Conservation (phyloP, 2,113 vertebrate species). For the Suricata suricatta region DNA sequence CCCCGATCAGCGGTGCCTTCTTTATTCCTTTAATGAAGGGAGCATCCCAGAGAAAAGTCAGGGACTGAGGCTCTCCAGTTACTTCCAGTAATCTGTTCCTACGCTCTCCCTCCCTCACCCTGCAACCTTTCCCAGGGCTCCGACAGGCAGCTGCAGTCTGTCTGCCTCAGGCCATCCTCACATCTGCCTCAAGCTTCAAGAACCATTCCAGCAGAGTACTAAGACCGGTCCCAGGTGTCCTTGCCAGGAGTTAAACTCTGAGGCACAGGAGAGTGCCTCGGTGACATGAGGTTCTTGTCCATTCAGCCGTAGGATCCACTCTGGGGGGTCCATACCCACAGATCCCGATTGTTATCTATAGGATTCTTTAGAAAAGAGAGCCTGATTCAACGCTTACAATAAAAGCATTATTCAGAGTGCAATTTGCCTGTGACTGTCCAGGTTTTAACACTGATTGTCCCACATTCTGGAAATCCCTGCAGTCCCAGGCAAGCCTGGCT, state of each 20-base stretch:
- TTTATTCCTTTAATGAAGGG: background rate
- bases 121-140: background rate
- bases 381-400: background rate
- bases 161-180: background rate
- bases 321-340: background rate
- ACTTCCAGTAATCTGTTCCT: background rate
- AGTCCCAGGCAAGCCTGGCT: background rate
- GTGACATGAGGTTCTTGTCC: background rate
- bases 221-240: background rate
- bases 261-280: background rate
- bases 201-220: background rate
- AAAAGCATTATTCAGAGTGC: background rate
- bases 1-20: background rate
- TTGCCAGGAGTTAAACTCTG: background rate
- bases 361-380: background rate
- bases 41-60: background rate
- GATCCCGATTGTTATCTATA: background rate
- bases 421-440: background rate
- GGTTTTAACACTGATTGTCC: background rate
- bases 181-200: background rate
- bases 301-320: background rate
- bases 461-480: background rate
- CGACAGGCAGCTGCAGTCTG: background rate
- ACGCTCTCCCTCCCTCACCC: no score
- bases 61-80: background rate